phyloP scores from a whole-genome alignment of 1,140 invertebrate species.

The Helicoverpa armigera region DNA sequence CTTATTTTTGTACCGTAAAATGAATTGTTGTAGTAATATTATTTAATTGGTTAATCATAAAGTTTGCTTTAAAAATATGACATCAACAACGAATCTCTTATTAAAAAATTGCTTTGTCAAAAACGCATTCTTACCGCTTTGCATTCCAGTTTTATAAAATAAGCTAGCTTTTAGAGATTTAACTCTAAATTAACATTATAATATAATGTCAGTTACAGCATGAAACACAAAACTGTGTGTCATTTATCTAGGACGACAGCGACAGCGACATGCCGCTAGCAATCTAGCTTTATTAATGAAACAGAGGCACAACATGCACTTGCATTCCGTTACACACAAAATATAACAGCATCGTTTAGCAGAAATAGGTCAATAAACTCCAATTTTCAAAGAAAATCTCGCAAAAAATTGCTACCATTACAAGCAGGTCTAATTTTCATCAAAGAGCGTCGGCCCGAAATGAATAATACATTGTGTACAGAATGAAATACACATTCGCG shows the following conservation, averaged over 20 bases:
- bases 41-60: not conserved
- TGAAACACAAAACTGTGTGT: not conserved
- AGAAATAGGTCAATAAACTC: no score
- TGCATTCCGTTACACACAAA: not conserved
- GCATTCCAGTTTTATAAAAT: not conserved
- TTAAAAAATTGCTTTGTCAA: no score
- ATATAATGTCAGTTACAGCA: no score
- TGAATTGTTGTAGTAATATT: no score
- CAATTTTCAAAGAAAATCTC: not conserved
- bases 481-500: constrained; percentile 28
- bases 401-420: not conserved
- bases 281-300: not conserved
- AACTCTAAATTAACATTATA: no score
- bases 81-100: not conserved
- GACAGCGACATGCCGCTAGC: no score
- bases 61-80: not conserved
- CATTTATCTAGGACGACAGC: not conserved
- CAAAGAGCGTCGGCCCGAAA: constrained; percentile 13
- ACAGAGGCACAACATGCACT: not conserved
- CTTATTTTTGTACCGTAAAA: not conserved
- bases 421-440: constrained; percentile 27
- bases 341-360: no score
- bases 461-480: constrained; percentile 40
- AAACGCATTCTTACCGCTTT: not conserved
- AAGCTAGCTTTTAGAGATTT: no score